Conservation (phyloP, 2,888 invertebrate genomes). For the Autographa pulchrina region DNA sequence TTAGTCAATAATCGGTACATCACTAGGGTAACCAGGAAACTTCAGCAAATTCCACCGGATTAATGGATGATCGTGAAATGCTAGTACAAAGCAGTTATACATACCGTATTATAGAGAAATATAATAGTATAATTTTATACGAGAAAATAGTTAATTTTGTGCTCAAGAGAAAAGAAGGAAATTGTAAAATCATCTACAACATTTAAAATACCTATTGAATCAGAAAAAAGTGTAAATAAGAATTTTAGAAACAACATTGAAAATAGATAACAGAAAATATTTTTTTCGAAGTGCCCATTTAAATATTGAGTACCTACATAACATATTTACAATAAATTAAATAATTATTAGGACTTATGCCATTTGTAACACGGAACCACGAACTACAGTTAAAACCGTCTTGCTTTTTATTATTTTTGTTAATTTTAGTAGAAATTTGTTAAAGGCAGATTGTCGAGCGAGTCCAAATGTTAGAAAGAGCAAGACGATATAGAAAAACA, state of each 20-base stretch:
- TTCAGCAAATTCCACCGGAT: constrained; percentile 76
- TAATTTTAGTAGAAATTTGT: constrained; percentile 43
- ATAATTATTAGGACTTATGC: constrained; percentile 43
- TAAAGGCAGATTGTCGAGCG: constrained; percentile 37
- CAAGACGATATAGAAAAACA: constrained; percentile 59
- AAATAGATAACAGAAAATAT: constrained; percentile 25
- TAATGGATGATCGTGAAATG: constrained; percentile 68
- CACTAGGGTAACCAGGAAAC: constrained; percentile 78
- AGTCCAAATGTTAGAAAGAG: constrained; percentile 63
- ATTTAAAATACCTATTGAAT: neutral
- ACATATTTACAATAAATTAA: constrained; percentile 45
- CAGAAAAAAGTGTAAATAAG: neutral
- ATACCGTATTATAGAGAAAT: constrained; percentile 63
- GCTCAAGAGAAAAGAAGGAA: constrained; percentile 5
- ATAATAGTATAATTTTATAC: constrained; percentile 13
- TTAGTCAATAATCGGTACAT: constrained; percentile 59
- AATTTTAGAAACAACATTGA: constrained; percentile 12
- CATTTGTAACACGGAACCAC: constrained; percentile 61
- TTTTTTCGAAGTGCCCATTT: constrained; percentile 26
- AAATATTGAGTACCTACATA: constrained; percentile 31
- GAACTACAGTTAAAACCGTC: constrained; percentile 59
- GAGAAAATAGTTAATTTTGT: constrained; percentile 22
- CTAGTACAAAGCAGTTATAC: constrained; percentile 85
- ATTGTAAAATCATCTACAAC: neutral
- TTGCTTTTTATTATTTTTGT: constrained; percentile 51